Base-by-base conservation (phyloP, 1,140 invertebrate genomes). In the Bombus pyrosoma region DNA sequence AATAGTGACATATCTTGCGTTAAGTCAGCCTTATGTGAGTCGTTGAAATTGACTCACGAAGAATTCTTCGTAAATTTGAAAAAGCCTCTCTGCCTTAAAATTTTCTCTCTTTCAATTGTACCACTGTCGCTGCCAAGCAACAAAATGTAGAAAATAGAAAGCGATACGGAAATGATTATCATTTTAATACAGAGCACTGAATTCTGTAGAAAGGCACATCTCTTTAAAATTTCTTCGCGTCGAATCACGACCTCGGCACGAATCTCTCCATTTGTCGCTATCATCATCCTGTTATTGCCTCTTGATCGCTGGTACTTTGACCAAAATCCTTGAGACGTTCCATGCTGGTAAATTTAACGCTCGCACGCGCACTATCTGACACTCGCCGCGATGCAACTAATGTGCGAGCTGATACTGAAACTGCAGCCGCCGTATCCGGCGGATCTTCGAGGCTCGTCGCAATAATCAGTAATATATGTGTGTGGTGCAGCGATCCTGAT, bases 361-460 rank as follows among this genome's bases (percentile, higher is more conserved):
- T 28, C 13, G 39, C 73, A 22, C 62, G 80, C 78, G 59, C 32
- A 72, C 43, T 82, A 89, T 89, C 87, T 81, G 88, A 89, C 83
- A 85, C 75, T 83, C 57, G 69, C 75, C 80, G 80, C 72, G 80
- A 77, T 72, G 68, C 66, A 72, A 72, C 68, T 69, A 83, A 69
- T 69, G 76, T 13, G 53, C 37, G 22, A 53, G 13, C 57, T 71
- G 82, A 85, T 85, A 72, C 32, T 28, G 76, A 59, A 84, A 84
- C 37, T 84, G 82, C 75, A 71, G 47, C 41, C 1, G 37, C 22
- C 32, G 76, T 80, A 85, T 85, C 83, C 76, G 83, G 13, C 68
- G 83, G 83, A 85, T 79, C 83, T 80, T 85, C 68, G 83, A 72
- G 69, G 66, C 41, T 64, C 76, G 68, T n/a, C 53, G 76, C n/a